Base-by-base conservation (phyloP, 2,113 vertebrate genomes). In the Morone chrysops region DNA sequence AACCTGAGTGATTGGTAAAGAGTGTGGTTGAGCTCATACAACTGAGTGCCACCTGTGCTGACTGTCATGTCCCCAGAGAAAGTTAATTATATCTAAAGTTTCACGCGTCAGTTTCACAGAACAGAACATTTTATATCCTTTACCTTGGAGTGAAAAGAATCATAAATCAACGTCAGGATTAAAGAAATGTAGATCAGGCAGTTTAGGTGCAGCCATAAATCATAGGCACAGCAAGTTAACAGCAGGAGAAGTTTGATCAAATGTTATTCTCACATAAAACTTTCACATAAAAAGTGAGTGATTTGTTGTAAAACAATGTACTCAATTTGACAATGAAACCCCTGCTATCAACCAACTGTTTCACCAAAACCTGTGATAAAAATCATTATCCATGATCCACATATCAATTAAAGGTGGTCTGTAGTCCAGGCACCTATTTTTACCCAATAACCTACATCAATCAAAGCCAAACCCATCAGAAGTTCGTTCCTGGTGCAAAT, bases 161-260 rank as follows among this genome's bases (percentile, higher is more conserved):
- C 71, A 88, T 80, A 51, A 79, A 78, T 87, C 84, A 82, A 67
- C 0, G 17, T 69, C 81, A 74, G 47, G 53, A 68, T 43, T 7
- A 66, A 48, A 68, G 17, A 81, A 76, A 76, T 84, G 57, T 65
- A 67, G 45, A 47, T 61, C 25, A 25, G 75, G 31, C 43, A 13
- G 76, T 73, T 73, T 22, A 14, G 8, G 56, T 38, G 13, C 31
- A 57, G 67, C 25, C 59, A 78, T 90, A 80, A 82, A 86, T 84
- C 81, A 83, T 7, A 45, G 0, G 22, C 6, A 38, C 13, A n/a
- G 47, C 11, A 25, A 70, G 36, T 81, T 75, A 79, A 20, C 43
- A 78, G 60, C 43, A 16, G 18, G 22, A 36, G 9, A 66, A 11
- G 38, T 51, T 70, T 70, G 45, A 57, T 53, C 16, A 80, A 70